A percentile compares a stretch with the other conserved stretches of the same genome.
phyloP scores from a whole-genome alignment of 2,888 invertebrate species.

The Deroplatys truncata region DNA sequence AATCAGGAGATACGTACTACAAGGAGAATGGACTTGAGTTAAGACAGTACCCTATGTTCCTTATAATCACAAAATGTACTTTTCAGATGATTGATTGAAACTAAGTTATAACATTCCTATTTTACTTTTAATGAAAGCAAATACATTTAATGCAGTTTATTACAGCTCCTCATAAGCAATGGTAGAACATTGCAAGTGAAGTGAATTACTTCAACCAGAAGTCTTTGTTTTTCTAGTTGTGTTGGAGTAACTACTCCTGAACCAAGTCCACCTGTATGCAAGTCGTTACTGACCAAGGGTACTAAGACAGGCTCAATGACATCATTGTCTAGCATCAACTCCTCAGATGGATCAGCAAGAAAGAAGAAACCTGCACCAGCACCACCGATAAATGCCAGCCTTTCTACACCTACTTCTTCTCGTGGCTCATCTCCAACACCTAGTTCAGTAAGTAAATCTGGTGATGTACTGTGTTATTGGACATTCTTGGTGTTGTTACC shows the following conservation, averaged over 20 bases:
- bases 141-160: too few species aligned
- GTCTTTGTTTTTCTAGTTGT: not conserved
- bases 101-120: too few species aligned
- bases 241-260: slow-evolving; percentile 35
- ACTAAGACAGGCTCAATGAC: slow-evolving; percentile 28
- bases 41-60: too few species aligned
- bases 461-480: not conserved
- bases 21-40: too few species aligned
- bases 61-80: too few species aligned
- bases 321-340: slow-evolving; percentile 30
- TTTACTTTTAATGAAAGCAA: too few species aligned
- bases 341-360: slow-evolving; percentile 46
- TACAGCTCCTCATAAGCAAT: not conserved
- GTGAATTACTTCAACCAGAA: too few species aligned
- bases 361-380: slow-evolving; percentile 68
- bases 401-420: slow-evolving; percentile 23
- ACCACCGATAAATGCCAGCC: slow-evolving; percentile 48
- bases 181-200: not conserved
- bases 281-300: slow-evolving; percentile 37
- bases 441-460: slow-evolving; percentile 41
- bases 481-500: too few species aligned
- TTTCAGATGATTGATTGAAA: too few species aligned
- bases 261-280: slow-evolving; percentile 39
- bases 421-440: slow-evolving; percentile 41
- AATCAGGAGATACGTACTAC: too few species aligned